Base-by-base conservation (phyloP, 2,888 invertebrate species). In the Drosophila cracens region DNA sequence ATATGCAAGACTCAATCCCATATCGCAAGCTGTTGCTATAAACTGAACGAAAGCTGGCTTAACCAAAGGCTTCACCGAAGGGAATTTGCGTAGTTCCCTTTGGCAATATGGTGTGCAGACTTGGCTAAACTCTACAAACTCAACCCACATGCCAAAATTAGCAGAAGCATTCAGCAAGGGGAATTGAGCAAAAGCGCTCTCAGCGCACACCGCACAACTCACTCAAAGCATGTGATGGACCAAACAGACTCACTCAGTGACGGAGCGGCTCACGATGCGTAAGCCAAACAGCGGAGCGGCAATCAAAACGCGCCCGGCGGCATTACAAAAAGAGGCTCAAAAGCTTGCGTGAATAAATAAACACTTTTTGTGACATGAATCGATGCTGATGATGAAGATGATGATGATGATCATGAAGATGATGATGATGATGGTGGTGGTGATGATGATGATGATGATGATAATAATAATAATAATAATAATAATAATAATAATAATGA, bases 21-120 rank as follows among this genome's bases (percentile, higher is more conserved):
- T 36, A 70, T 60, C 38, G 70, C 56, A 43, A 31, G 25, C 33
- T 27, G 3, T 11, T 48, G 46, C 33, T 48, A 16, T 18, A 4
- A 38, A 21, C n/a, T 18, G 2, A 52, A 43, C 49, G 25, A 74
- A 61, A 27, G 31, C 33, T n/a, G 40, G 21, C 21, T 21, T 21
- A 21, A 21, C 21, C 16, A 25, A 18, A 53, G 25, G 8, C 25
- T 18, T 8, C 11, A 54, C 25, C 6, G 18, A 11, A 18, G 56
- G 27, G 7, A 27, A 38, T 56, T 56, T 27, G 4, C 7, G 10
- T 11, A 5, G 7, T 54, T 38, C 27, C 29, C 38, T 27, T 56
- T 27, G 27, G 3, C n/a, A 38, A n/a, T 56, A 27, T 27, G 54
- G 54, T 38, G 27, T 56, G 4, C 54, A 56, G 38, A 38, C 54